phyloP scores from a whole-genome alignment of 2,888 invertebrate species.

The Alviniconcha strummeri region DNA sequence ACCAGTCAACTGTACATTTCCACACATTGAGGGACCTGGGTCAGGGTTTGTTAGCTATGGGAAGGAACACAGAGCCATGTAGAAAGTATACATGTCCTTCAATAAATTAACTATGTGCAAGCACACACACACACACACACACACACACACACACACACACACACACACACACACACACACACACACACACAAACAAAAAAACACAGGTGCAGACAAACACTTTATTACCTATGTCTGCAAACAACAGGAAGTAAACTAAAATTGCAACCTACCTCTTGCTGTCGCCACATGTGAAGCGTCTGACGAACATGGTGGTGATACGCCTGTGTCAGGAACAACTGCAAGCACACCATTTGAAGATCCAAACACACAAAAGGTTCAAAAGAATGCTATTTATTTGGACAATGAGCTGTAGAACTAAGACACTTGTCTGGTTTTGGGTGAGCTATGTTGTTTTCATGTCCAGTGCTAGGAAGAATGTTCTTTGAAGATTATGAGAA shows the following conservation, averaged over 20 bases:
- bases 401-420: too few relatives aligned
- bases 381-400: too few relatives aligned
- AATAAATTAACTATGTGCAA: not conserved
- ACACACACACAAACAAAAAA: not conserved
- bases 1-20: too few relatives aligned
- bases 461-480: too few relatives aligned
- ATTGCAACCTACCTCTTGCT: slow-evolving; percentile 77
- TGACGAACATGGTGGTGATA: slow-evolving; percentile 85
- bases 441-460: too few relatives aligned
- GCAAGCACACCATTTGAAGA: slow-evolving; percentile 71
- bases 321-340: slow-evolving; percentile 80
- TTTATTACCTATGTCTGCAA: not conserved
- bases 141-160: not conserved
- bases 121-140: not conserved
- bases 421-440: too few relatives aligned
- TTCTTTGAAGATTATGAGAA: too few relatives aligned
- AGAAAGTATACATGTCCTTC: not conserved
- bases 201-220: not conserved
- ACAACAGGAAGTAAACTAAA: too few relatives aligned
- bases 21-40: too few relatives aligned
- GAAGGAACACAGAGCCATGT: not conserved
- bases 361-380: not conserved
- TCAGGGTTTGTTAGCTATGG: too few relatives aligned
- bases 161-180: not conserved
- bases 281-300: slow-evolving; percentile 83